phyloP scores from a whole-genome alignment of 2,888 invertebrate species.

The Stictocephala bisonia region DNA sequence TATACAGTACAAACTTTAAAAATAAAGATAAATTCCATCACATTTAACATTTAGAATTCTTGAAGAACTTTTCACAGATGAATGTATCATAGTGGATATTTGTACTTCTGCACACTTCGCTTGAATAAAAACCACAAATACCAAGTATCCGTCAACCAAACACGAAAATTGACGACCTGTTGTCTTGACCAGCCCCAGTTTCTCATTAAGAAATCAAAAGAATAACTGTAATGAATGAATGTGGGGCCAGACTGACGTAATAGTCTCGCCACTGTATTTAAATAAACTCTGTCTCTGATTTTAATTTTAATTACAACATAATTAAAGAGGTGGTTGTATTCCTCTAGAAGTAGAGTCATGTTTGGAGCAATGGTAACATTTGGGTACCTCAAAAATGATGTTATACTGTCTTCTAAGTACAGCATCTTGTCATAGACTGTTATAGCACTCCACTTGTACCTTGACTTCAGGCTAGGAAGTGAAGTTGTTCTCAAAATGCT shows the following conservation, averaged over 20 bases:
- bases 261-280: neutral
- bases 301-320: conserved; percentile 7
- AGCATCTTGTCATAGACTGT: conserved; percentile 8
- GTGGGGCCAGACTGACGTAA: neutral
- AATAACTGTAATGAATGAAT: conserved; percentile 6
- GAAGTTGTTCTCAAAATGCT: too few relatives aligned
- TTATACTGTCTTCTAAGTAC: conserved; percentile 9
- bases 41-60: too few relatives aligned
- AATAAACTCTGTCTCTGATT: conserved; percentile 25
- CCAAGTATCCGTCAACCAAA: conserved; percentile 15
- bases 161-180: conserved; percentile 4
- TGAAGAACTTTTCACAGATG: too few relatives aligned
- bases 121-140: conserved; percentile 2
- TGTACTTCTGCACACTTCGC: conserved; percentile 1
- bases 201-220: conserved; percentile 5
- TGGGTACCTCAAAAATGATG: neutral
- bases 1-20: too few relatives aligned
- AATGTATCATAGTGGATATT: conserved; percentile 1
- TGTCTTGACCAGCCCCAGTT: conserved; percentile 10
- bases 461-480: too few relatives aligned
- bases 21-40: too few relatives aligned
- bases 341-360: neutral
- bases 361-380: neutral
- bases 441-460: too few relatives aligned
- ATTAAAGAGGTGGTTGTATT: conserved; percentile 22